A percentile compares a stretch with the other conserved stretches of the same genome.
Evolutionary conservation across 1,140 invertebrate species (phyloP).

Genomic region (Danaus melanippus): DNA sequence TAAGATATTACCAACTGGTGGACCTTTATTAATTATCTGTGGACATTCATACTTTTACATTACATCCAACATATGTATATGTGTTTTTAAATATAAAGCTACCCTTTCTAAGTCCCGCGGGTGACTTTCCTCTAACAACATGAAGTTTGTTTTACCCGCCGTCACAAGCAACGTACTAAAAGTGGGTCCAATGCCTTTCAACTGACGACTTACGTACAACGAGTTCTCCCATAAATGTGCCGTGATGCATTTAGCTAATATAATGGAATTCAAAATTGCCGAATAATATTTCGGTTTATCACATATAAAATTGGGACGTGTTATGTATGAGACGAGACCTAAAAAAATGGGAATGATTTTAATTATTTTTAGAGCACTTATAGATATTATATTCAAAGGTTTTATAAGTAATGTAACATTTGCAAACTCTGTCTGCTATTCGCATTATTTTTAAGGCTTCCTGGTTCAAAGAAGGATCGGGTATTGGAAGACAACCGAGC

Average conservation of each 20-base stretch:
- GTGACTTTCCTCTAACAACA: conserved; percentile 76
- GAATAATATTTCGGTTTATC: conserved; percentile 52
- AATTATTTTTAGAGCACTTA: background rate
- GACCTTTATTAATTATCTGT: conserved; percentile 67
- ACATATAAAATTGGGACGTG: conserved; percentile 48
- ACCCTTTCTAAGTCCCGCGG: conserved; percentile 84
- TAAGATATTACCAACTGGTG: conserved; percentile 58
- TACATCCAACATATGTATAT: too few relatives aligned
- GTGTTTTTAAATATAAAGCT: conserved; percentile 12
- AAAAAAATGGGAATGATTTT: conserved; percentile 12
- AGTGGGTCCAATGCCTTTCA: conserved; percentile 79
- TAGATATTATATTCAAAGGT: background rate
- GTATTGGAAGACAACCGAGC: conserved; percentile 79
- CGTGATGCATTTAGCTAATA: conserved; percentile 78
- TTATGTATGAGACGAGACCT: conserved; percentile 69
- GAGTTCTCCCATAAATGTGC: conserved; percentile 84
- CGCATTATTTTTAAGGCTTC: conserved; percentile 81
- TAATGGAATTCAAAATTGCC: conserved; percentile 74
- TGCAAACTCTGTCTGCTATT: conserved; percentile 77
- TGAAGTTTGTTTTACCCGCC: conserved; percentile 78
- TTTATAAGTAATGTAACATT: conserved; percentile 72
- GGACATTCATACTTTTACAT: background rate
- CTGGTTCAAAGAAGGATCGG: conserved; percentile 77
- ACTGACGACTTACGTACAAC: conserved; percentile 78
- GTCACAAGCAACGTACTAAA: conserved; percentile 77